phyloP scores from a whole-genome alignment of 2,113 vertebrate genomes.

The Notarius lentiginosus region DNA sequence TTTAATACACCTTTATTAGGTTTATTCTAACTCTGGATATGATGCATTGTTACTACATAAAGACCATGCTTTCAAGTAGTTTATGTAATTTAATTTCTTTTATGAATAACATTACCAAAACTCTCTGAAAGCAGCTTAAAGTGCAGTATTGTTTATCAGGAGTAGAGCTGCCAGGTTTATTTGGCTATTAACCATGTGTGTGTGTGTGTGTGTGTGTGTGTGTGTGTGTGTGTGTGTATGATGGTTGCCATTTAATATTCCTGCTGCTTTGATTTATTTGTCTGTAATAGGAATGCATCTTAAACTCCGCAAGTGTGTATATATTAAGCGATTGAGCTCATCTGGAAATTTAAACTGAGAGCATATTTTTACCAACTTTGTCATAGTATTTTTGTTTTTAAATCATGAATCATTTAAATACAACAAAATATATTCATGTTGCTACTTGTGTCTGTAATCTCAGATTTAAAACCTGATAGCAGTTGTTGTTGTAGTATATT shows the following conservation, averaged over 20 bases:
- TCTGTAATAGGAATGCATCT: neutral
- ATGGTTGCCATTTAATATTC: neutral
- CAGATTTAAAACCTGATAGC: neutral
- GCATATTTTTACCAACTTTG: neutral
- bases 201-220: neutral
- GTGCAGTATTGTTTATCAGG: neutral
- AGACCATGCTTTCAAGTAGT: neutral
- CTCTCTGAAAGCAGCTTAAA: neutral
- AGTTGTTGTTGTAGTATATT: neutral
- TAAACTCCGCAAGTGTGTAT: neutral
- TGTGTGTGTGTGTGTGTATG: neutral
- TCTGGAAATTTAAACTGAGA: neutral
- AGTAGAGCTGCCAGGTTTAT: neutral
- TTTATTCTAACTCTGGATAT: neutral
- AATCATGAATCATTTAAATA: neutral
- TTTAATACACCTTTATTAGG: neutral
- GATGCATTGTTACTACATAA: neutral
- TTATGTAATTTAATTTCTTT: neutral
- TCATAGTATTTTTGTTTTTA: neutral
- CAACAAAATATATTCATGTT: neutral
- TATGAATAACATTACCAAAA: neutral
- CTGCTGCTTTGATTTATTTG: neutral
- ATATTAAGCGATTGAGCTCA: constrained; percentile 4
- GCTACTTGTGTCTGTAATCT: neutral
- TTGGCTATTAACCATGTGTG: neutral